Evolutionary conservation across 2,113 vertebrate genomes (phyloP), one percentile per base, ranked within the genome.

Genomic region (Notarius quadriscutis): DNA sequence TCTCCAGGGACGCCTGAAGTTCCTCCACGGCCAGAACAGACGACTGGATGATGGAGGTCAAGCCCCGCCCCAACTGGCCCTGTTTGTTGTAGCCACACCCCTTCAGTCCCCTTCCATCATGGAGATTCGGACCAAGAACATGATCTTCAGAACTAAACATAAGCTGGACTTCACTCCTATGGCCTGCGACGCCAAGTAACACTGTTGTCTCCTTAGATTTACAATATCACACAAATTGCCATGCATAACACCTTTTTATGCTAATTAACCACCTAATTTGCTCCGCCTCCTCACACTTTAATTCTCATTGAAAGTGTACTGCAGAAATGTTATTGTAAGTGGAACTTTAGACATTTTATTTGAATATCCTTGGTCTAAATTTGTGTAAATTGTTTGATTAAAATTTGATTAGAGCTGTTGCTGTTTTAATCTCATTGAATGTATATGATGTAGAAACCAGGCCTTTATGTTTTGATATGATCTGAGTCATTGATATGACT

Each of bases 111-210:
- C 91, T 0, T 93, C 95, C 84, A 93, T 95, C 63, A 85, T 95
- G 89, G 94, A 95, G 89, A 91, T 95, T 86, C 89, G 85, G 83
- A 94, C 93, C 89, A 95, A 93, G 89, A 94, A 92, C 90, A 92
- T 93, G 92, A 93, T 95, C 90, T 95, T 96, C 89, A 92, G 94
- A 86, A 95, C 95, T 0, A 95, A 95, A 87, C 95, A 96, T 91
- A 95, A 94, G 89, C 92, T 95, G 88, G 95, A 96, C 88, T 95
- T 96, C 88, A 95, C 94, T 1, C 95, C 95, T 10, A 79, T 95
- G 91, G 94, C 92, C 0, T 95, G 94, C 0, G 94, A 95, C 82
- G 92, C 94, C 82, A 96, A 93, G 95, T 96, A 92, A 85, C 20
- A 14, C 0, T 34, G 20, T 71, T 60, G 58, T 60, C 0, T 60